These are phyloP conservation scores for Hyposoter dolosus DNA, from an alignment of 2,888 invertebrate species.

Conservation along the genomic window DNA sequence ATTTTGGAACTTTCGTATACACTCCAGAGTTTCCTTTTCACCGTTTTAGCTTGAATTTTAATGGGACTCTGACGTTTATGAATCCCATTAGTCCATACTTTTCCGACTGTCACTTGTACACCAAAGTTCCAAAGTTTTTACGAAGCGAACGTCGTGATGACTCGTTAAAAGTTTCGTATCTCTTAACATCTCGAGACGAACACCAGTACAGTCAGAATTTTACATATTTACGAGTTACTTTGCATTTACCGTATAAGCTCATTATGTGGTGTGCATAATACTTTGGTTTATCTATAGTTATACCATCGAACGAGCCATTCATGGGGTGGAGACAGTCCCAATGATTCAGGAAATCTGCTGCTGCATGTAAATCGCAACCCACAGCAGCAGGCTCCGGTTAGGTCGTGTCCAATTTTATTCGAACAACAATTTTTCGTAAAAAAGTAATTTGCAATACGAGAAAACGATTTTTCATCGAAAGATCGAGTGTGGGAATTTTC, in stretches of 20 bases:
- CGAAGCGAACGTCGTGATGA: constrained; percentile 64
- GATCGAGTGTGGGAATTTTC: neutral
- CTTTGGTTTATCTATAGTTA: neutral
- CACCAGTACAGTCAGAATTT: constrained; percentile 7
- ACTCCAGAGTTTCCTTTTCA: neutral
- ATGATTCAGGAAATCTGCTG: neutral
- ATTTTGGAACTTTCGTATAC: neutral
- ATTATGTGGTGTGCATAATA: constrained; percentile 9
- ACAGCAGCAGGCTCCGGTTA: neutral
- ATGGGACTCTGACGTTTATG: neutral
- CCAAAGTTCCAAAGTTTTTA: constrained; percentile 62
- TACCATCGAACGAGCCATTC: neutral
- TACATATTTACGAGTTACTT: neutral
- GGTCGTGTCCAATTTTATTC: neutral
- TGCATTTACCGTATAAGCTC: neutral
- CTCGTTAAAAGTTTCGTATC: constrained; percentile 51
- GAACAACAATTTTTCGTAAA: constrained; percentile 12
- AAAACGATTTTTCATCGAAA: neutral
- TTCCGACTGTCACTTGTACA: neutral
- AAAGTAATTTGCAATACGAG: neutral
- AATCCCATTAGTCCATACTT: constrained; percentile 3
- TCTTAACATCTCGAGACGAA: constrained; percentile 28
- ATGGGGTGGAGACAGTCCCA: neutral
- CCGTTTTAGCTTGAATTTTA: neutral
- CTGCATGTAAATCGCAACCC: neutral